Evolutionary conservation across 2,888 invertebrate species (phyloP).

Genomic region (Lydus trimaculatus): DNA sequence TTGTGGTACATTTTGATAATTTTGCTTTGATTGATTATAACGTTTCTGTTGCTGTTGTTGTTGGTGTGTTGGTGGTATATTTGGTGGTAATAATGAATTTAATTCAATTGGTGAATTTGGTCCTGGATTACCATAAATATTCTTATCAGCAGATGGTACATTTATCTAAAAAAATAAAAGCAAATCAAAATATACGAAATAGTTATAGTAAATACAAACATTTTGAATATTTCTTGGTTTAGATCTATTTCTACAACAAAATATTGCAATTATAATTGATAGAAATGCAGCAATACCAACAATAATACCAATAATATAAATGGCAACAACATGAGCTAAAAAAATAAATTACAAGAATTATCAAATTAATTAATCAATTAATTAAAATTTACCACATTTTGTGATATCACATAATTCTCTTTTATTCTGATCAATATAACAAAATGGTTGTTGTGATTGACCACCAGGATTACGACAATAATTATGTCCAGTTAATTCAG

Average conservation of each 20-base stretch:
- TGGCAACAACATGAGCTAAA: slow-evolving; percentile 80
- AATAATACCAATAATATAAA: slow-evolving; percentile 77
- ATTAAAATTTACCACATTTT: slow-evolving; percentile 73
- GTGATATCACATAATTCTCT: slow-evolving; percentile 87
- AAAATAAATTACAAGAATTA: slow-evolving; percentile 34
- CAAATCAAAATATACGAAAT: neutral
- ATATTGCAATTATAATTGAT: slow-evolving; percentile 65
- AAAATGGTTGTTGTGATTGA: slow-evolving; percentile 86
- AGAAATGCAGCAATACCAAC: slow-evolving; percentile 64
- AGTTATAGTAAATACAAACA: too few relatives aligned
- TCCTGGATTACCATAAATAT: slow-evolving; percentile 82
- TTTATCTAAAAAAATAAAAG: slow-evolving; percentile 61
- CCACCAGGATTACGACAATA: slow-evolving; percentile 91
- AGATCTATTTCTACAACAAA: slow-evolving; percentile 68
- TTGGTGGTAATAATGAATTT: slow-evolving; percentile 75
- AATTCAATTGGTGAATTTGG: slow-evolving; percentile 80
- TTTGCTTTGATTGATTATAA: slow-evolving; percentile 52
- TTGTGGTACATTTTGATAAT: slow-evolving; percentile 74
- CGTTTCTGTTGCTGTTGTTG: slow-evolving; percentile 46
- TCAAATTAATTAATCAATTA: slow-evolving; percentile 9
- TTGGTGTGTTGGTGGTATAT: slow-evolving; percentile 61
- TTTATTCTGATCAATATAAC: slow-evolving; percentile 78
- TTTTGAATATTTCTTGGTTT: slow-evolving; percentile 68
- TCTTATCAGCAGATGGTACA: slow-evolving; percentile 77
- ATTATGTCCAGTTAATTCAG: slow-evolving; percentile 88